Percentiles rank a stretch among this genome's conserved stretches.
Evolutionary conservation across 2,797 vertebrate species (phyloP).

Genomic region (Bovichtus diacanthus): DNA sequence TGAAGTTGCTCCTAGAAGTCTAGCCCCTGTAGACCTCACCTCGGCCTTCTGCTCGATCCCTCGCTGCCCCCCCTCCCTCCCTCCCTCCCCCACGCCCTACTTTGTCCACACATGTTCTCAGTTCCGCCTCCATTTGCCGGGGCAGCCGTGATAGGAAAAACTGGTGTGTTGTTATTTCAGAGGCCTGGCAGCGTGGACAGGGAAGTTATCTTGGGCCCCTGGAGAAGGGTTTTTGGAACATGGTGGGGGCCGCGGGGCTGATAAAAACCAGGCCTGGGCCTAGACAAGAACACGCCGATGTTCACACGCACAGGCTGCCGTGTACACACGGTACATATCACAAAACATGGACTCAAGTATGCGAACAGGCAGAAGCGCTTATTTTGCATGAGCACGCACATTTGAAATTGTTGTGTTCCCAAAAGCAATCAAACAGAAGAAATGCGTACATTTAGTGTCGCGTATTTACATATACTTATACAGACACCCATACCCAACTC

Average conservation of each 20-base stretch:
- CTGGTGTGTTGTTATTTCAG: constrained; percentile 80
- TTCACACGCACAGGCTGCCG: constrained; percentile 44
- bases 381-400: not conserved
- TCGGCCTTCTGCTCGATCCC: constrained; percentile 74
- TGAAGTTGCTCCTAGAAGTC: constrained; percentile 45
- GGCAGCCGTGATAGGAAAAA: constrained; percentile 75
- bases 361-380: not conserved
- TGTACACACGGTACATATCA: not conserved
- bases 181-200: constrained; percentile 68
- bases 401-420: not conserved
- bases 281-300: constrained; percentile 60
- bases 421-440: constrained; percentile 1
- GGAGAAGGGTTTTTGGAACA: constrained; percentile 65
- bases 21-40: constrained; percentile 57
- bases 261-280: constrained; percentile 73
- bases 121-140: constrained; percentile 73
- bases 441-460: constrained; percentile 1
- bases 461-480: not conserved
- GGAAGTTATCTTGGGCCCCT: constrained; percentile 77
- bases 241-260: constrained; percentile 60
- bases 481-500: not conserved
- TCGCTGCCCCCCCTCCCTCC: not conserved
- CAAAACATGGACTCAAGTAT: not conserved
- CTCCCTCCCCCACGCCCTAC: constrained; percentile 24
- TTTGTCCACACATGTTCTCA: constrained; percentile 79